A percentile compares a stretch with the other conserved stretches of the same genome.
These are phyloP conservation scores for Tamandua tetradactyla DNA, from an alignment of 2,797 vertebrate species.

Conservation along the genomic window DNA sequence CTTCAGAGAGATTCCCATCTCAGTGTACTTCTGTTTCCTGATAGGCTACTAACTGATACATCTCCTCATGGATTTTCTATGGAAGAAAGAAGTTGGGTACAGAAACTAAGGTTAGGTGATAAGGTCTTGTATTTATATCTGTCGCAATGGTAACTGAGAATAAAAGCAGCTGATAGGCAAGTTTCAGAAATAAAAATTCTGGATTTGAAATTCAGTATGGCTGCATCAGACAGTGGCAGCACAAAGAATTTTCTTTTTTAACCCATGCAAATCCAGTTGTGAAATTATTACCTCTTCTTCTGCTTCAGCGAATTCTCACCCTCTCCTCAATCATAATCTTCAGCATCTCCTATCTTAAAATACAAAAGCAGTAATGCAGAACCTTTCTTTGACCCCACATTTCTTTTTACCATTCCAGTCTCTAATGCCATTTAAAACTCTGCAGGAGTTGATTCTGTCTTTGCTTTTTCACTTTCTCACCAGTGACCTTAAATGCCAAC, in stretches of 20 bases:
- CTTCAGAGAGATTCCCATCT: not conserved
- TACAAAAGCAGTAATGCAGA: not conserved
- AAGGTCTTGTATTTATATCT: not conserved
- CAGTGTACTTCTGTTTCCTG: not conserved
- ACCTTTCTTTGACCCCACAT: not conserved
- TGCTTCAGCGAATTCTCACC: not conserved
- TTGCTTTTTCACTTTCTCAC: not conserved
- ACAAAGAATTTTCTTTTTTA: not conserved
- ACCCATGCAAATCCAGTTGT: not conserved
- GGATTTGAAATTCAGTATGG: not conserved
- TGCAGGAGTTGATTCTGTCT: not conserved
- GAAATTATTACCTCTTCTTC: not conserved
- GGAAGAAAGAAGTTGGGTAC: not conserved
- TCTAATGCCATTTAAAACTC: not conserved
- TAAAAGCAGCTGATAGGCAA: not conserved
- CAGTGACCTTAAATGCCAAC: not conserved
- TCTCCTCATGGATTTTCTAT: not conserved
- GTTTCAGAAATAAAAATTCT: constrained; percentile 3
- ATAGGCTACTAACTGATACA: not conserved
- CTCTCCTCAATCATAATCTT: no score
- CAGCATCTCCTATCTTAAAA: not conserved
- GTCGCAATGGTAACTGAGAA: not conserved
- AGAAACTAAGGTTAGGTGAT: not conserved
- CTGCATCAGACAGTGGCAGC: not conserved
- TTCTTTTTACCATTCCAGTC: not conserved